Evolutionary conservation across 2,797 vertebrate genomes (phyloP), one percentile per base, ranked within the genome.

Genomic region (Manis crassicaudata): DNA sequence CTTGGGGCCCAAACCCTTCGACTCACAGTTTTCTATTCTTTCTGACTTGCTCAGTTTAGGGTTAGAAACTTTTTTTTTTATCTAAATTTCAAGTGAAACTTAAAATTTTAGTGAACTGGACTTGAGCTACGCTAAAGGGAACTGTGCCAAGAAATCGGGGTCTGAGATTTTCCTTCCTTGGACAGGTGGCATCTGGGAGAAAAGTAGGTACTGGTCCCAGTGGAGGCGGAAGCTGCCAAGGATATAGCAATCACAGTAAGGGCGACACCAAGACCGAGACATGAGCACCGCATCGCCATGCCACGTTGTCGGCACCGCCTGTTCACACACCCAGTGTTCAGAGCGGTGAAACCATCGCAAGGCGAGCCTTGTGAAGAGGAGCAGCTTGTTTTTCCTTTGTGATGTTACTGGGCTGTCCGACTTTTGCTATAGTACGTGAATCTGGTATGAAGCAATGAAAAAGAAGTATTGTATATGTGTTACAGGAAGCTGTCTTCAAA

Each of bases 81-180:
- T 90, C 87, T 94, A 91, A 96, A 94, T 84, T 91, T 89, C 40
- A 95, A 91, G 65, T 83, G 35, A 85, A 94, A 83, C 1, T 83
- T 91, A 35, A 29, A 54, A 60, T 40, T n/a, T 32, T 27, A 62
- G 75, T n/a, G 35, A 94, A 88, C 23, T 50, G n/a, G 56, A 32
- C 79, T 80, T 80, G 35, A 97, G n/a, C 50, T 84, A 43, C 79
- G 83, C 46, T 95, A 67, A 67, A 91, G 16, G 58, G 65, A 94
- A 91, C 86, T 27, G 7, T 58, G 83, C 65, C 94, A 92, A 94
- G 70, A 96, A 91, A 83, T 83, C 6, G 32, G 67, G 56, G 54
- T 65, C 60, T 96, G 54, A 60, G 68, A 10, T 76, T 88, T 92
- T 84, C 68, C 76, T 89, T 80, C 65, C 75, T 88, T 27, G 82